These are phyloP conservation scores for Electrophaes corylata DNA, from an alignment of 2,888 invertebrate genomes.

Conservation along the genomic window DNA sequence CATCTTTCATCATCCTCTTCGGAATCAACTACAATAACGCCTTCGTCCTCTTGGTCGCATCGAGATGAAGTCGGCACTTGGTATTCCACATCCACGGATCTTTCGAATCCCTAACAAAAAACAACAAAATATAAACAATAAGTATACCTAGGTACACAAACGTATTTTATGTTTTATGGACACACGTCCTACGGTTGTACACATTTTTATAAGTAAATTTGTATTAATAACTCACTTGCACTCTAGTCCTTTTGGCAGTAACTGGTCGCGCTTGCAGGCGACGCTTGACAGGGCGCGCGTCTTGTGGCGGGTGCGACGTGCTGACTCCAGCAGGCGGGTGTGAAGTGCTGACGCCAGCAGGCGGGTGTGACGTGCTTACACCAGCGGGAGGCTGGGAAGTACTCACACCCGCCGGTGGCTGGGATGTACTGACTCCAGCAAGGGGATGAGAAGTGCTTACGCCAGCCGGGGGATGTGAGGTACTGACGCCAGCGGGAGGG, in stretches of 20 bases:
- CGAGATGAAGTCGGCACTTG: conserved; percentile 95
- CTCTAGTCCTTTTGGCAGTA: conserved; percentile 80
- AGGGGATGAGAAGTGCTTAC: conserved; percentile 51
- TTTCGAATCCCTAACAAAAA: conserved; percentile 80
- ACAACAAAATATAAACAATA: neutral
- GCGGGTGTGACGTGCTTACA: conserved; percentile 55
- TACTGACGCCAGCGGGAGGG: conserved; percentile 53
- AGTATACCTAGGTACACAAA: too few species aligned
- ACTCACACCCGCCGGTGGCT: conserved; percentile 50
- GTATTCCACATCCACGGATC: conserved; percentile 89
- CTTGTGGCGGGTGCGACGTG: conserved; percentile 67
- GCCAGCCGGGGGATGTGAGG: conserved; percentile 51
- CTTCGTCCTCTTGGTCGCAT: conserved; percentile 93
- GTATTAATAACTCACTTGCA: conserved; percentile 67
- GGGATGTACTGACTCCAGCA: conserved; percentile 52
- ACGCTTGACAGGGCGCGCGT: conserved; percentile 68
- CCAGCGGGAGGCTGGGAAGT: conserved; percentile 46
- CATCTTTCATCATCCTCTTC: conserved; percentile 90
- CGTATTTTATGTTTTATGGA: neutral
- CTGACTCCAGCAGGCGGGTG: conserved; percentile 41
- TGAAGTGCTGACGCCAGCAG: conserved; percentile 47
- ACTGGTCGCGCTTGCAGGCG: conserved; percentile 71
- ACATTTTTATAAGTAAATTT: neutral
- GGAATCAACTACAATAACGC: conserved; percentile 90
- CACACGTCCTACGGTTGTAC: neutral